phyloP scores from a whole-genome alignment of 2,888 invertebrate species.

The Hybos culiciformis region DNA sequence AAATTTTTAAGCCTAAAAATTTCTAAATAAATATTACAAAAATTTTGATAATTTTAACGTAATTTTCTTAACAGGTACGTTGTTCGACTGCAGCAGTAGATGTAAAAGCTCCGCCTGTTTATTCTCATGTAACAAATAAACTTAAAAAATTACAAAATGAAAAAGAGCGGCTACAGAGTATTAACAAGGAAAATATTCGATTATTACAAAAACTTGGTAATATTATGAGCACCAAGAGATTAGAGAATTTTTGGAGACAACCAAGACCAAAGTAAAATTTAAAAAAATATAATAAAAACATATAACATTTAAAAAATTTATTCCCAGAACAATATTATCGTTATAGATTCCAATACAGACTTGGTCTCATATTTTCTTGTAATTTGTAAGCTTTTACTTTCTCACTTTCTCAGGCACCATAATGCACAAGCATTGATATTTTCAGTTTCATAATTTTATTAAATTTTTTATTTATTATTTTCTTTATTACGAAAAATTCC shows the following conservation, averaged over 20 bases:
- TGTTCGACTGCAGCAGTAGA: conserved; percentile 55
- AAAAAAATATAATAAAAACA: background rate
- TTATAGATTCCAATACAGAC: too few species aligned
- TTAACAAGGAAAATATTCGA: conserved; percentile 54
- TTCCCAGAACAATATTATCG: too few species aligned
- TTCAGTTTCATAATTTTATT: too few species aligned
- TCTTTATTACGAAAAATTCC: too few species aligned
- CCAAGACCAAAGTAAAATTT: conserved; percentile 42
- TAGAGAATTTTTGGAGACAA: conserved; percentile 52
- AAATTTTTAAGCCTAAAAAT: too few species aligned
- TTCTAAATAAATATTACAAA: too few species aligned
- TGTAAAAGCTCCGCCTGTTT: conserved; percentile 44
- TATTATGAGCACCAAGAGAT: conserved; percentile 48
- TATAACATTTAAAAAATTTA: conserved; percentile 1
- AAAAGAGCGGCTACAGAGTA: conserved; percentile 47
- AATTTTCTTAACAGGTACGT: conserved; percentile 42
- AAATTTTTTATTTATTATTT: too few species aligned
- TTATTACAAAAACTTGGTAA: conserved; percentile 50
- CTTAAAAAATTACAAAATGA: conserved; percentile 56
- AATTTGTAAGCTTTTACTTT: too few species aligned
- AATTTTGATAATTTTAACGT: too few species aligned
- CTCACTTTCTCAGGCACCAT: too few species aligned
- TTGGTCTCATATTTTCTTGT: too few species aligned
- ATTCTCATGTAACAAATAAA: conserved; percentile 53
- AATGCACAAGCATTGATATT: too few species aligned